Conservation (phyloP, 2,113 vertebrate genomes). For the Thermophis baileyi region DNA sequence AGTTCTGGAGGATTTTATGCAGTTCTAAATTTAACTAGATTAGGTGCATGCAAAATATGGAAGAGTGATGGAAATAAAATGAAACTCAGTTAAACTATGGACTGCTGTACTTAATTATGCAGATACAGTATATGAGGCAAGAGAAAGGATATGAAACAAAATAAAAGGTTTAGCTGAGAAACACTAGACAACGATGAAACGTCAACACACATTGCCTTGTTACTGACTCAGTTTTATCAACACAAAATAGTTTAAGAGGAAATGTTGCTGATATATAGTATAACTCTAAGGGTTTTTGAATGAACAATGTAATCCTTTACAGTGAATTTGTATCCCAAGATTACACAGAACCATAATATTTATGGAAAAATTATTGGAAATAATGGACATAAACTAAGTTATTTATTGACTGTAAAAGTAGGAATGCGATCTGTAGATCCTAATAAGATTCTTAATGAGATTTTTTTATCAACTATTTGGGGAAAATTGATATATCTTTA, state of each 20-base stretch:
- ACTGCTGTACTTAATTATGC: background rate
- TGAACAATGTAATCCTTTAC: background rate
- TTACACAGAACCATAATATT: background rate
- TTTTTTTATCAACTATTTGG: background rate
- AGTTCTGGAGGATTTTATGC: background rate
- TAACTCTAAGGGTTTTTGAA: background rate
- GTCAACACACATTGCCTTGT: background rate
- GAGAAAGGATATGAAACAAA: background rate
- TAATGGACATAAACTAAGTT: background rate
- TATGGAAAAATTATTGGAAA: background rate
- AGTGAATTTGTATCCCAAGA: background rate
- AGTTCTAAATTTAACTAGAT: background rate
- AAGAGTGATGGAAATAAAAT: background rate
- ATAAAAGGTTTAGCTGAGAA: background rate
- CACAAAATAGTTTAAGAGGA: background rate
- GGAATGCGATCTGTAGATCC: background rate
- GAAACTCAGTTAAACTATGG: background rate
- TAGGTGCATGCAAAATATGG: background rate
- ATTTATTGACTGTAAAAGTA: background rate
- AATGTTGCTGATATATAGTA: background rate
- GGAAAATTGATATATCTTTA: background rate
- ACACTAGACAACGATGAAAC: background rate
- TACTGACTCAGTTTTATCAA: background rate
- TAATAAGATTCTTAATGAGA: background rate
- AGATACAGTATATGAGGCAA: background rate